Conservation (phyloP, 2,888 invertebrate genomes). For the Empis stercorea region DNA sequence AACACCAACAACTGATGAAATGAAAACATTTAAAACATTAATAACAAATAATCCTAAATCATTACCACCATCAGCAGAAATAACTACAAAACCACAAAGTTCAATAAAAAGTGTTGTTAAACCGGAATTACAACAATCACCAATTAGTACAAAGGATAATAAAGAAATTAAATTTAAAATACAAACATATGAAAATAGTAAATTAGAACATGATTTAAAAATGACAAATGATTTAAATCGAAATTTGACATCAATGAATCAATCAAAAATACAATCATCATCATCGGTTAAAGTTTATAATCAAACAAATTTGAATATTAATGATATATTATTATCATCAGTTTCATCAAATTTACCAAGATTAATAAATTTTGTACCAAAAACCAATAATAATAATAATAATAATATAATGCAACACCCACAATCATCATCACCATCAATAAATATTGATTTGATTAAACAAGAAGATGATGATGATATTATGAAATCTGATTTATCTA, state of each 20-base stretch:
- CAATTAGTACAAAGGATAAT: conserved; percentile 15
- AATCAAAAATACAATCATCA: neutral
- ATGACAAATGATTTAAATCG: conserved; percentile 7
- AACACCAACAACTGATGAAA: conserved; percentile 19
- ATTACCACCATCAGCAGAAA: too few species aligned
- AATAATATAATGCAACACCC: too few species aligned
- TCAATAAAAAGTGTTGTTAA: too few species aligned
- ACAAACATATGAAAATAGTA: conserved; percentile 31
- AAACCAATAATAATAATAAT: conserved; percentile 32
- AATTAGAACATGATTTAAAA: conserved; percentile 19
- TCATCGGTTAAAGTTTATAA: neutral
- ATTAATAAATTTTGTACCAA: conserved; percentile 59
- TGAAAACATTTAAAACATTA: conserved; percentile 27
- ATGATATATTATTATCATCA: too few species aligned
- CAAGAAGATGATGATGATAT: too few species aligned
- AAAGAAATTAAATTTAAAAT: conserved; percentile 34
- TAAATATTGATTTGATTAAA: neutral
- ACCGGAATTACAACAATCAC: too few species aligned
- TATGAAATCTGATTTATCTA: too few species aligned
- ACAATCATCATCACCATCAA: neutral
- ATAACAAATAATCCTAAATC: conserved; percentile 31
- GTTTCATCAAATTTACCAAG: conserved; percentile 42
- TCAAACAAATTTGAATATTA: too few species aligned
- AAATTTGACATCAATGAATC: too few species aligned
- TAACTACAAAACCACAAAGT: neutral